A percentile compares a stretch with the other conserved stretches of the same genome.
phyloP scores from a whole-genome alignment of 53 echinoderm and acorn worm genomes.

The Echinometra lucunter region DNA sequence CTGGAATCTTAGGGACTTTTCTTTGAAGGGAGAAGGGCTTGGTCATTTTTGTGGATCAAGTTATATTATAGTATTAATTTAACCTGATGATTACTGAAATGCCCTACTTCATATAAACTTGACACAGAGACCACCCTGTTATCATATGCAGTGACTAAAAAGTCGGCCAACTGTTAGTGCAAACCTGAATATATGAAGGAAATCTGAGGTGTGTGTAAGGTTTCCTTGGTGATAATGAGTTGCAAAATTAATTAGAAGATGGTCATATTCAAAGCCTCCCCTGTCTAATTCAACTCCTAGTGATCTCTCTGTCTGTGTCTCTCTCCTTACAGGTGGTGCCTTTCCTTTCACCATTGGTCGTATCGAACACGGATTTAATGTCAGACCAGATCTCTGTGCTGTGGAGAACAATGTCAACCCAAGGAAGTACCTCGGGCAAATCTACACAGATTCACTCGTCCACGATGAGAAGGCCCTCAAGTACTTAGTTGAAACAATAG shows the following conservation, averaged over 20 bases:
- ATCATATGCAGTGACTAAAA: too few species aligned
- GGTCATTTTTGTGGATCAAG: too few species aligned
- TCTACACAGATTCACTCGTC: constrained; percentile 93
- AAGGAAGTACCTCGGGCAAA: constrained; percentile 90
- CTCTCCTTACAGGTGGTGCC: constrained; percentile 79
- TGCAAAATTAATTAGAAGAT: neutral
- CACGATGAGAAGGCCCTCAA: constrained; percentile 89
- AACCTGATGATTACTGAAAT: too few species aligned
- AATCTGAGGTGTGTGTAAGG: too few species aligned
- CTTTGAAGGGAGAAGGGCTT: too few species aligned
- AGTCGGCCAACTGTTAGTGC: too few species aligned
- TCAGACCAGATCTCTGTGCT: constrained; percentile 95
- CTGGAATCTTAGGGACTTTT: too few species aligned
- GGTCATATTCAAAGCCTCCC: neutral
- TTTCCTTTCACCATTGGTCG: constrained; percentile 97
- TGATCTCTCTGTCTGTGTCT: too few species aligned
- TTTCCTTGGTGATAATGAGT: neutral
- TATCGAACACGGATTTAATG: constrained; percentile 98
- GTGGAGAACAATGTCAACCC: constrained; percentile 93
- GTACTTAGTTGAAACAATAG: constrained; percentile 91
- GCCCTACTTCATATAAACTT: too few species aligned
- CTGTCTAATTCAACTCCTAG: neutral
- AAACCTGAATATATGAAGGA: too few species aligned
- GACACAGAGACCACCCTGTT: too few species aligned
- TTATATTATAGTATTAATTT: too few species aligned